Base-by-base conservation (phyloP, 2,888 invertebrate genomes). In the Drosophila sordidula region DNA sequence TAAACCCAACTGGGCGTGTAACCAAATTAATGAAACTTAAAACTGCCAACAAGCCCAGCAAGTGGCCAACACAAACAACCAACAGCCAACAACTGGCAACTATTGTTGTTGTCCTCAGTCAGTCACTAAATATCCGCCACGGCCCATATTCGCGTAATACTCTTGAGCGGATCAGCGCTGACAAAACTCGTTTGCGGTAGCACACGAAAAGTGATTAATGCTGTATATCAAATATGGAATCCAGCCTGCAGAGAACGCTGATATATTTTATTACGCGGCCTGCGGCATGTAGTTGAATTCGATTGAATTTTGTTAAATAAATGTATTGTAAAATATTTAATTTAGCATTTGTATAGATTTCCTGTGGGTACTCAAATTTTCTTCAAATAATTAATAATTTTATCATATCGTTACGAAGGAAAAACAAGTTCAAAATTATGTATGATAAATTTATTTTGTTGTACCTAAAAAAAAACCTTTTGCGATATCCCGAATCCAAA, bases 1-100 rank as follows among this genome's bases (percentile, higher is more conserved):
- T 14, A 47, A 73, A 26, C 45, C 49, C 49, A 65, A 42, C 47
- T 25, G 51, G 47, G 55, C 63, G 54, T 41, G 50, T 64, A 61
- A 75, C 50, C 57, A 67, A 73, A 76, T 77, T 77, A 78, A 74
- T 64, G 70, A 57, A 75, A 80, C 66, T 77, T 75, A 58, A 80
- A 77, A 59, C 61, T 51, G 50, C 41, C 52, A 76, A 67, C 57
- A 44, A 58, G 25, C 50, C 22, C 46, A 36, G 18, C 49, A 50
- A 46, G 50, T 51, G 52, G 14, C 16, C 34, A 54, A 14, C 54
- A 22, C 36, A 16, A 38, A 62, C 47, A 52, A 29, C 36, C 34
- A 34, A 34, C 34, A 59, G 51, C 29, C 29, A 9, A 25, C 49
- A 41, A 29, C 54, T 8, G 42, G 9, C 46, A 52, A 54, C 25